Base-by-base conservation (phyloP, 2,888 invertebrate species). In the Drosophila flavopinicola region DNA sequence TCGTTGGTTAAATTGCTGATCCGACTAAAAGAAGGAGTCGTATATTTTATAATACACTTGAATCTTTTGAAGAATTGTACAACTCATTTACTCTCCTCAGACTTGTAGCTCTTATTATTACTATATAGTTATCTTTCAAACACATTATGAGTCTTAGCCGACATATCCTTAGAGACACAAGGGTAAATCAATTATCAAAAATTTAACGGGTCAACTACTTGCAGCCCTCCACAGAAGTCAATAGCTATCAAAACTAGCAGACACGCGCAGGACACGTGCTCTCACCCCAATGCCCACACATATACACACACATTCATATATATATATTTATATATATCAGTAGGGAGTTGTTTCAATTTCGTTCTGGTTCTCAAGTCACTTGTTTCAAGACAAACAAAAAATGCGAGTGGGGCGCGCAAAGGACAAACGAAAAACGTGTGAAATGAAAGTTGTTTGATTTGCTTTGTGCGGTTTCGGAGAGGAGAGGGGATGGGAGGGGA, bases 401-500 rank as follows among this genome's bases (percentile, higher is more conserved):
- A 53, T 56, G 38, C 17, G 29, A 57, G 39, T 35, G 48, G 53
- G 27, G 17, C 27, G 52, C 49, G 27, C 35, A 39, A n/a, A 44
- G 51, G 51, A 64, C 60, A 69, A 82, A 67, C 85, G 83, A 85
- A 66, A 79, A 82, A 78, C 85, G 76, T 85, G 76, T 85, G 85
- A 85, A 82, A 83, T 66, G 70, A 79, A 85, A 85, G 83, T 85
- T 78, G 83, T 85, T 80, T 77, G 69, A 75, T 66, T 78, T 82
- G 64, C 82, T 73, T 66, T 64, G 60, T 66, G 60, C 30, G 42
- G 32, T 42, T 25, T 25, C 29, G 13, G 30, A 7, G 20, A 30
- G 33, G 17, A 10, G 42, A n/a, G 7, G 15, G 27, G 6, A 25
- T n/a, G n/a, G n/a, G 30, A n/a, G 11, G 17, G 20, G 15, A 20